Base-by-base conservation (phyloP, 2,888 invertebrate genomes). In the Apodemia duryi region DNA sequence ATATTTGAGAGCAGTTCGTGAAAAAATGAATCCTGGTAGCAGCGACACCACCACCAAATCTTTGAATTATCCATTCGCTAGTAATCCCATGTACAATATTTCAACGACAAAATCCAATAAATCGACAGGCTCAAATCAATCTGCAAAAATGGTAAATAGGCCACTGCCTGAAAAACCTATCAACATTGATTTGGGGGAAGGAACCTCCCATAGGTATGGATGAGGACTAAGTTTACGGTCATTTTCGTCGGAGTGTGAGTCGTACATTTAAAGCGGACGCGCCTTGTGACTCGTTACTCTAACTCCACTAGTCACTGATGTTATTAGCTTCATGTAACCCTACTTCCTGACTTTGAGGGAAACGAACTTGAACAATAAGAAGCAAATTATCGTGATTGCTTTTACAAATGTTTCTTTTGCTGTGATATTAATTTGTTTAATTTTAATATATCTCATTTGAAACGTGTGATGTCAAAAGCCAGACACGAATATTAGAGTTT, bases 101-200 rank as follows among this genome's bases (percentile, higher is more conserved):
- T 82, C 84, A 0, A 83, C 85, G 3, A 78, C 83, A 5, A 83
- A 82, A 72, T 83, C 85, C 1, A 78, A 76, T 64, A 81, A 79
- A 69, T 82, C 83, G 1, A 81, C 77, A 10, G 69, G 80, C 10
- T 91, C 93, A 1, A 88, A 87, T 46, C 84, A 87, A n/a, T 86
- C 89, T 2, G 86, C 81, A 38, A 94, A 92, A 74, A 95, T 95
- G 94, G 90, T 94, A 41, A 94, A 95, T 74, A 89, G 95, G 70
- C 95, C 95, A n/a, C 83, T 95, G 51, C 95, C 95, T 1, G 93
- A 94, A 69, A 95, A 94, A 77, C 95, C 95, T 28, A 83, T 68
- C 35, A 63, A 77, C 57, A 52, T 61, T 43, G 87, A 88, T 72
- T 80, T 84, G 4, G 88, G 85, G n/a, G 89, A 87, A 65, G 89